Evolutionary conservation across 2,888 invertebrate species (phyloP).

Genomic region (Gymnocheta viridis): DNA sequence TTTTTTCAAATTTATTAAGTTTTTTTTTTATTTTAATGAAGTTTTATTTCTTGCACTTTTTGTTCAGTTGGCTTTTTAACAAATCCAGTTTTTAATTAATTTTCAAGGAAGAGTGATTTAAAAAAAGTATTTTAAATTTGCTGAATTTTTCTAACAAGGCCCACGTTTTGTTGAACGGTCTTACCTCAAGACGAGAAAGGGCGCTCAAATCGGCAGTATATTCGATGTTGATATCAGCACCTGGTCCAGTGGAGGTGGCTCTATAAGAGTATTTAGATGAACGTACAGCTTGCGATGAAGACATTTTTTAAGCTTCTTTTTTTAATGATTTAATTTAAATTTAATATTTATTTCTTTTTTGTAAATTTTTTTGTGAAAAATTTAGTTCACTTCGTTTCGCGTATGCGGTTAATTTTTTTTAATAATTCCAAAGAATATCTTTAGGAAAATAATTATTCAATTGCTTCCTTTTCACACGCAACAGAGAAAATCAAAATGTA

Average conservation of each 20-base stretch:
- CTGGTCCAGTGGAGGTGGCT: slow-evolving; percentile 91
- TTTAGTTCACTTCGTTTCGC: slow-evolving; percentile 71
- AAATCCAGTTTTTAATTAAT: neutral
- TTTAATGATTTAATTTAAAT: slow-evolving; percentile 61
- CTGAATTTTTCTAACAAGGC: neutral
- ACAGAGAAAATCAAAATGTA: slow-evolving; percentile 78
- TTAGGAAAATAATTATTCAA: slow-evolving; percentile 41
- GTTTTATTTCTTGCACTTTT: slow-evolving; percentile 15
- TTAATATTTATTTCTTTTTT: slow-evolving; percentile 48
- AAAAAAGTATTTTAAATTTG: neutral
- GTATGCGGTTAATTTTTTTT: slow-evolving; percentile 66
- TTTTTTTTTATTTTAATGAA: neutral
- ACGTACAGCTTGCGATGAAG: slow-evolving; percentile 90
- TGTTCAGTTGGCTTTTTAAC: slow-evolving; percentile 15
- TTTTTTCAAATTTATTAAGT: slow-evolving; percentile 1
- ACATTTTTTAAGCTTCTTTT: slow-evolving; percentile 84
- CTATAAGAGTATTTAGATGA: slow-evolving; percentile 96
- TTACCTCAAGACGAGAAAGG: slow-evolving; percentile 97
- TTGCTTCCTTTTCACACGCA: slow-evolving; percentile 72
- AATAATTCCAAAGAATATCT: slow-evolving; percentile 56
- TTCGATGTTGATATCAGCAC: slow-evolving; percentile 96
- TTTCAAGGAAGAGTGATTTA: neutral
- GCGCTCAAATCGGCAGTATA: slow-evolving; percentile 96
- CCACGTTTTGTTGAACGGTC: slow-evolving; percentile 74
- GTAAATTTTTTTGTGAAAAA: slow-evolving; percentile 58